Evolutionary conservation across 2,113 vertebrate species (phyloP), one percentile per base, ranked within the genome.

Genomic region (Micromys minutus): DNA sequence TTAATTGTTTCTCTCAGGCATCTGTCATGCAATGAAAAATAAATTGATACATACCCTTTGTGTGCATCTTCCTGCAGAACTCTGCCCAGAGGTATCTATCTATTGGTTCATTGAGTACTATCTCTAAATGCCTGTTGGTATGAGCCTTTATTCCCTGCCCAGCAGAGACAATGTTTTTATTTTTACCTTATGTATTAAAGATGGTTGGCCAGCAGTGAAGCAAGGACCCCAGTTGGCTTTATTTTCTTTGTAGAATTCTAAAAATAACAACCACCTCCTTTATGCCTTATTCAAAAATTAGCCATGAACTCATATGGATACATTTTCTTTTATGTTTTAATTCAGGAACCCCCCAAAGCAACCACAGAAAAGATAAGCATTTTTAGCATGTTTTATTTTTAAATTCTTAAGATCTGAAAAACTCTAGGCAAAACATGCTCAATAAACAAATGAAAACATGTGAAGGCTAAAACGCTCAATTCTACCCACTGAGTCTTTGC

Each of bases 271-370:
- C 87, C 74, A 11, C 67, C 29, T 67, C 21, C 84, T 96, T 96
- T 59, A 96, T 91, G 79, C 94, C 71, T 89, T 94, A 96, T 92
- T 97, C 24, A 91, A 95, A 96, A 91, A n/a, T 65, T 69, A 52
- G 2, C 57, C 4, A 59, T 19, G 26, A 91, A 39, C 59, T 91
- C 87, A 57, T 6, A 19, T 93, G 72, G 74, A 50, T 39, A 21
- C 13, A 19, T 81, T 69, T 84, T 92, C 55, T 91, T 94, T 90
- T 63, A 95, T 91, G 61, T 75, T 45, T 75, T 94, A 72, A 91
- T 84, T 90, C 63, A 71, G 50, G 52, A 76, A 75, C 19, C 47
- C 50, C 50, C 57, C 12, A 74, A 39, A 79, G 42, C 74, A 77
- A 89, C 0, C 47, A 34, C 87, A 94, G 93, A 79, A 93, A 96